These are phyloP conservation scores for Phyllotreta striolata DNA, from an alignment of 2,888 invertebrate genomes.

Conservation along the genomic window DNA sequence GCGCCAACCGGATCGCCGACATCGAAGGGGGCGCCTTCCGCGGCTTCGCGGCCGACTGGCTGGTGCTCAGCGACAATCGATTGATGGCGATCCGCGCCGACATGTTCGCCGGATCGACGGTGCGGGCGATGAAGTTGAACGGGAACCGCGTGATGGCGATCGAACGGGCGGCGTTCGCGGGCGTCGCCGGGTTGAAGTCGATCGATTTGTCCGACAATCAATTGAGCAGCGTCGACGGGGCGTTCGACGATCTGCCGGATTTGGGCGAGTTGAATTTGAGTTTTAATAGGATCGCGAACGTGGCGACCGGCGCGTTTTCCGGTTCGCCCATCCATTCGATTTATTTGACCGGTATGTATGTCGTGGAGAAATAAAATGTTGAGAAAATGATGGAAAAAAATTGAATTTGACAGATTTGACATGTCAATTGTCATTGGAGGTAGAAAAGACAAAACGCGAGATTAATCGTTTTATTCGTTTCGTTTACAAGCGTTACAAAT, in stretches of 20 bases:
- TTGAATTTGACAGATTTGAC: no score
- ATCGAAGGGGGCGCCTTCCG: constrained; percentile 19
- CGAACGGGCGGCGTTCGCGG: background rate
- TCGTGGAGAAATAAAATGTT: no score
- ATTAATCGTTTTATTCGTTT: no score
- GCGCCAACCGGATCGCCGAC: background rate
- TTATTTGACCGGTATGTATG: background rate
- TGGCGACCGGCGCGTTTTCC: background rate
- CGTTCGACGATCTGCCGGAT: constrained; percentile 1
- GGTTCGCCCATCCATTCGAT: background rate
- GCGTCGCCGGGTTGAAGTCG: background rate
- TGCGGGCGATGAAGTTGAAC: background rate
- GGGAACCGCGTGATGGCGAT: constrained; percentile 8
- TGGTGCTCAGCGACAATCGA: constrained; percentile 15
- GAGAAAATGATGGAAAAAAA: no score
- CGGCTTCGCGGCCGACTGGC: background rate
- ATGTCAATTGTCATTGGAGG: no score
- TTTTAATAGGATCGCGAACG: background rate
- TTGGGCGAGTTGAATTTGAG: constrained; percentile 10
- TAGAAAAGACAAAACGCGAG: no score
- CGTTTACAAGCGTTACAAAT: no score
- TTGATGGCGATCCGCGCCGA: background rate
- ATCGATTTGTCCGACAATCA: constrained; percentile 16
- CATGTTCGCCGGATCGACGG: constrained; percentile 13
- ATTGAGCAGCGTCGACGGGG: constrained; percentile 8